Evolutionary conservation across 2,113 vertebrate species (phyloP).

Genomic region (Circaetus gallicus): DNA sequence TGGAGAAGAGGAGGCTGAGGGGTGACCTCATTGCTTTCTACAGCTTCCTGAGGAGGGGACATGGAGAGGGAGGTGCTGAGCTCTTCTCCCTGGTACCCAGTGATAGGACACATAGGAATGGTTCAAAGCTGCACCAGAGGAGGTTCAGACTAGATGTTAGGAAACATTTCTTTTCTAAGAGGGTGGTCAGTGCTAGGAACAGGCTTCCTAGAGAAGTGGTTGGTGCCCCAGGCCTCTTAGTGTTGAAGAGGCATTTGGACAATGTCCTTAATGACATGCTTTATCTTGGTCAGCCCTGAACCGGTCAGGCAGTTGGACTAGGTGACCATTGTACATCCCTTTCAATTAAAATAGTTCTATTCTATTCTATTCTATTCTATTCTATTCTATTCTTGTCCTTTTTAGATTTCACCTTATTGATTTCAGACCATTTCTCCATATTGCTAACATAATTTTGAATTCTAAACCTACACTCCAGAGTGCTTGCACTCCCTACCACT

Average conservation of each 20-base stretch:
- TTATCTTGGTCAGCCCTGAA: background rate
- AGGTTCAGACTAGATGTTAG: background rate
- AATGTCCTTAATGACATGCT: background rate
- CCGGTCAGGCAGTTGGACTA: background rate
- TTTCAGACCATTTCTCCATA: background rate
- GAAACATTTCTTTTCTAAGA: background rate
- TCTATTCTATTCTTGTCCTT: background rate
- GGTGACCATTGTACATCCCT: accelerated
- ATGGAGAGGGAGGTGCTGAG: background rate
- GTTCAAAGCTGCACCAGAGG: background rate
- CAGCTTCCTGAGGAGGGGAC: background rate
- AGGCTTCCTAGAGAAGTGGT: background rate
- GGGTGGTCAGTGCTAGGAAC: background rate
- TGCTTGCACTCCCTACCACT: background rate
- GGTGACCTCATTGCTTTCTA: accelerated
- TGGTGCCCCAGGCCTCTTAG: accelerated
- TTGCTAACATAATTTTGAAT: background rate
- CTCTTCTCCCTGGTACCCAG: background rate
- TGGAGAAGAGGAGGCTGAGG: background rate
- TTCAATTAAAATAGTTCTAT: background rate
- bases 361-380: too few relatives aligned
- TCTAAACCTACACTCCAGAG: background rate
- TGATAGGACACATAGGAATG: accelerated
- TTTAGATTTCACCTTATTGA: background rate
- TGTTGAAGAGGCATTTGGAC: background rate